Evolutionary conservation across 2,113 vertebrate species (phyloP).

Genomic region (Alethe castanea): DNA sequence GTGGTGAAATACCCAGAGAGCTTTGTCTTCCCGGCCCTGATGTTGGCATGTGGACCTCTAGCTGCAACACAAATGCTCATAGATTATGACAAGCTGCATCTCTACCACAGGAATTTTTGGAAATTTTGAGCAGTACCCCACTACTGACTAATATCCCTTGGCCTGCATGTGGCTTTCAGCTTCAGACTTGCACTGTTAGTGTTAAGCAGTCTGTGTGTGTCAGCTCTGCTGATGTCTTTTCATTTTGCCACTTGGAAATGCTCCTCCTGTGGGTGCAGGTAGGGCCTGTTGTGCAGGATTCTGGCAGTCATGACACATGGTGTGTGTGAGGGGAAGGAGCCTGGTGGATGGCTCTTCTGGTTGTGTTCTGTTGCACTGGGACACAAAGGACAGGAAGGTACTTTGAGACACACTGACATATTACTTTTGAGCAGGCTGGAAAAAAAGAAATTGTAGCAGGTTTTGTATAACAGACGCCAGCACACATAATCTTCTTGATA

Average conservation of each 20-base stretch:
- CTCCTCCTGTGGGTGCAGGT: background rate
- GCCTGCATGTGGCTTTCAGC: background rate
- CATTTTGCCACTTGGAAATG: background rate
- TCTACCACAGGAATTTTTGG: background rate
- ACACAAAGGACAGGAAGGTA: background rate
- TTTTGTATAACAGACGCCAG: background rate
- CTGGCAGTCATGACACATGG: accelerated
- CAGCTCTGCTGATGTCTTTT: background rate
- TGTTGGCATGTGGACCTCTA: background rate
- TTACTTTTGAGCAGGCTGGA: background rate
- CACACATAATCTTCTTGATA: background rate
- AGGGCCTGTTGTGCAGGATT: background rate
- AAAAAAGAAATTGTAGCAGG: background rate
- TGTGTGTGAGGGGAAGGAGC: background rate
- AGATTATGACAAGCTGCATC: background rate
- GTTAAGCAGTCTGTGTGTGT: background rate
- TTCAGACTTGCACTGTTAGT: accelerated
- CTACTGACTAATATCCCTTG: background rate
- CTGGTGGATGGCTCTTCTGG: background rate
- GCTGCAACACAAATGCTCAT: background rate
- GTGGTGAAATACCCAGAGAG: background rate
- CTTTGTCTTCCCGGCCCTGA: background rate
- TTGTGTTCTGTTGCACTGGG: accelerated
- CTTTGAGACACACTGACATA: background rate
- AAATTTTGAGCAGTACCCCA: background rate